Evolutionary conservation across 2,888 invertebrate species (phyloP), one percentile per base, ranked within the genome.

Genomic region (Elmis aenea): DNA sequence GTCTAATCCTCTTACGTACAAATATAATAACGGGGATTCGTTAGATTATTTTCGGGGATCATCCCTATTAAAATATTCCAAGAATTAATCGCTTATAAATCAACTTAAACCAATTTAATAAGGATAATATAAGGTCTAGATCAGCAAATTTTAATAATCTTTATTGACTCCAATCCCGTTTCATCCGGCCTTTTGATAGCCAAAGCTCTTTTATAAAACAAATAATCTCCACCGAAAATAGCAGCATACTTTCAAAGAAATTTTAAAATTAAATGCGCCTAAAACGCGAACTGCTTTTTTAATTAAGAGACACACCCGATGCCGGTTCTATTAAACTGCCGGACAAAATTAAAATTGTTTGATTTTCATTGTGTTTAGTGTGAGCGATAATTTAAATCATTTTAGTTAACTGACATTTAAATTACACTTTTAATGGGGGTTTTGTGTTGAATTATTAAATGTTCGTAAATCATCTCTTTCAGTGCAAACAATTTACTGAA

Each of bases 81-180:
- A 22, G 42, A 42, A 38, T 34, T 36, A 46, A 42, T 39, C 41
- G 36, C 32, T 40, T 39, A 40, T 43, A 33, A 48, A 40, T 43
- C 29, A 48, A 41, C 38, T 42, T 35, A 33, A 23, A 30, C 35
- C 35, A 29, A 50, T 51, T 49, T 50, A 48, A 53, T 53, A 50
- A 51, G 50, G 51, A 53, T 49, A 51, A 51, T 43, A 50, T 50
- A 42, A 42, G 44, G 50, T 45, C 45, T 44, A 44, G 48, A 50
- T 51, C 49, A 38, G 46, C 48, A 53, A 53, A 53, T 53, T 53
- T 51, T 53, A 53, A 53, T 53, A 53, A 53, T 47, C 50, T 45
- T 50, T 51, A 50, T 53, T 51, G 51, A 51, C 50, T 51, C 48
- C 50, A 50, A 51, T 52, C 48, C 44, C 42, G 46, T 48, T 45